Conservation (phyloP, 2,888 invertebrate species). For the Ametastegia equiseti region DNA sequence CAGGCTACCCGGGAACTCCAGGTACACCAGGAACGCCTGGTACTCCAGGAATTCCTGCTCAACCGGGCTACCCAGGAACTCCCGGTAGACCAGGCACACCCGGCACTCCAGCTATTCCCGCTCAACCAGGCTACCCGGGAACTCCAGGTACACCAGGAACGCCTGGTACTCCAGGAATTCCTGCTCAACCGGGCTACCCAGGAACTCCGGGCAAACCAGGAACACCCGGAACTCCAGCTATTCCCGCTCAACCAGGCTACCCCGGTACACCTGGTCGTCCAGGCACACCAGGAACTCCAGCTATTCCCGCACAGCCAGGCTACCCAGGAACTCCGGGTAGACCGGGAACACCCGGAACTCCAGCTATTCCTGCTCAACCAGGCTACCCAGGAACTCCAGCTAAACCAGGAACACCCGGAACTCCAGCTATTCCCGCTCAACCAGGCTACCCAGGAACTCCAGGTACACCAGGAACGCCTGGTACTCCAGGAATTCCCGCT, state of each 20-base stretch:
- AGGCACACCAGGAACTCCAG: conserved; percentile 65
- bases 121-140: conserved; percentile 55
- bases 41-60: conserved; percentile 58
- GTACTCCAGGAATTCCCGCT: conserved; percentile 67
- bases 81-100: conserved; percentile 61
- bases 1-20: conserved; percentile 63
- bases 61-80: conserved; percentile 52
- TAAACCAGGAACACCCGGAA: conserved; percentile 65
- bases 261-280: conserved; percentile 60
- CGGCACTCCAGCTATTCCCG: conserved; percentile 61
- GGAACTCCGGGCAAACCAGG: conserved; percentile 53
- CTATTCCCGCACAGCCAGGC: conserved; percentile 47
- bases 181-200: conserved; percentile 47
- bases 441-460: conserved; percentile 60
- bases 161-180: conserved; percentile 52
- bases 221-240: conserved; percentile 51
- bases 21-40: conserved; percentile 65
- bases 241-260: not conserved
- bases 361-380: conserved; percentile 65
- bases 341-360: conserved; percentile 62
- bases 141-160: conserved; percentile 53
- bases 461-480: conserved; percentile 68
- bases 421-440: conserved; percentile 61
- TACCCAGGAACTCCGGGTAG: conserved; percentile 57
- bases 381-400: conserved; percentile 62